A percentile compares a stretch with the other conserved stretches of the same genome.
phyloP scores from a whole-genome alignment of 1,140 invertebrate genomes.

The Drosophila subobscura region DNA sequence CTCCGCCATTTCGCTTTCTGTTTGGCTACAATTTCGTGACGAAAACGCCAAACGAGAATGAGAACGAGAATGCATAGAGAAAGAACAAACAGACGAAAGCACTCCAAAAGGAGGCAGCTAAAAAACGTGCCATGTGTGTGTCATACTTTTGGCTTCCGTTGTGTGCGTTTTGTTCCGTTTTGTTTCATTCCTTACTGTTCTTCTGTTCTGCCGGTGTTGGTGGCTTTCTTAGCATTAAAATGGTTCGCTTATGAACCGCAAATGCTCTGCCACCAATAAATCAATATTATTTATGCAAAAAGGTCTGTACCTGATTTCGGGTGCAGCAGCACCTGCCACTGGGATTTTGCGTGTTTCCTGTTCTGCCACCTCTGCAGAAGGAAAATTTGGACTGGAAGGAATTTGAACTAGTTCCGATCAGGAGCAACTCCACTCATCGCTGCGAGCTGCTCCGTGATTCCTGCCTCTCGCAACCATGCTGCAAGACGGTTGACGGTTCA shows the following conservation, averaged over 20 bases:
- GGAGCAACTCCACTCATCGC: slow-evolving; percentile 12
- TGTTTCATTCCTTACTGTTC: slow-evolving; percentile 17
- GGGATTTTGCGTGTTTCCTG: too few relatives aligned
- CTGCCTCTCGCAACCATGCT: slow-evolving; percentile 47
- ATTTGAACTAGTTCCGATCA: slow-evolving; percentile 67
- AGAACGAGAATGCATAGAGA: slow-evolving; percentile 30
- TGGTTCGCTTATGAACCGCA: slow-evolving; percentile 73
- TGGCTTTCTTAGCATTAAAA: slow-evolving; percentile 55
- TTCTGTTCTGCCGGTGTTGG: slow-evolving; percentile 22
- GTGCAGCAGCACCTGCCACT: too few relatives aligned
- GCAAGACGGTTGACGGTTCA: slow-evolving; percentile 62
- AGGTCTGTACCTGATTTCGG: slow-evolving; percentile 3
- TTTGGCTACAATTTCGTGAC: slow-evolving; percentile 39
- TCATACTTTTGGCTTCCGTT: slow-evolving; percentile 52
- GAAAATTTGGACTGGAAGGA: too few relatives aligned
- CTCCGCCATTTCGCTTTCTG: slow-evolving; percentile 36
- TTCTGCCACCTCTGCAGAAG: too few relatives aligned
- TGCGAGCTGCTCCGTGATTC: slow-evolving; percentile 14
- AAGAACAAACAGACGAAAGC: neutral
- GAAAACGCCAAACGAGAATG: slow-evolving; percentile 40
- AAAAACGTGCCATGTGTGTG: slow-evolving; percentile 55
- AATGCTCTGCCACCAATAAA: slow-evolving; percentile 74
- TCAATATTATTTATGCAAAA: slow-evolving; percentile 81
- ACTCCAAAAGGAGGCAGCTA: slow-evolving; percentile 3
- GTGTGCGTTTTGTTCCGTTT: too few relatives aligned